Evolutionary conservation across 1,140 invertebrate species (phyloP).

Genomic region (Drosophila melanogaster): DNA sequence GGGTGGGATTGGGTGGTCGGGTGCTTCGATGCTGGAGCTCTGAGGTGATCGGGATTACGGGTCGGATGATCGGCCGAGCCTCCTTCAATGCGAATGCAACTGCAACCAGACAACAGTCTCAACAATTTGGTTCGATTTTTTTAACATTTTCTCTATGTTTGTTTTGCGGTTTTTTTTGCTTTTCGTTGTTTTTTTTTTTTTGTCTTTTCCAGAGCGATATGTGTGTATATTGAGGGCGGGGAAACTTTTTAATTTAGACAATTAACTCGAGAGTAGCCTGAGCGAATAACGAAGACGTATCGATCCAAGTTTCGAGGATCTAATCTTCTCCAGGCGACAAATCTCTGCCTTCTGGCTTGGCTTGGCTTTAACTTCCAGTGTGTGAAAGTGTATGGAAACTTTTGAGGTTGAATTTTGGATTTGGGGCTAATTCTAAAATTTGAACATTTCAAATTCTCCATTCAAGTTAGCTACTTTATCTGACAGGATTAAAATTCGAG

Average conservation of each 20-base stretch:
- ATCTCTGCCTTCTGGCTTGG: background rate
- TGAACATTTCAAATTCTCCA: background rate
- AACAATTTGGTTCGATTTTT: constrained; percentile 64
- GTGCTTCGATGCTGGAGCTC: background rate
- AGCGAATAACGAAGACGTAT: background rate
- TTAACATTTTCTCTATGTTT: constrained; percentile 59
- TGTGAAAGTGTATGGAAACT: background rate
- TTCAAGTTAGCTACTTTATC: background rate
- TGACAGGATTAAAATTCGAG: background rate
- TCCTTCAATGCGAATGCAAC: constrained; percentile 61
- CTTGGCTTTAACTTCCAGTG: background rate
- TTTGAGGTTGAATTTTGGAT: constrained; percentile 1
- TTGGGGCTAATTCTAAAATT: background rate
- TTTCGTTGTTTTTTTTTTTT: constrained; percentile 14
- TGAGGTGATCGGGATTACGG: background rate
- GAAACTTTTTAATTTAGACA: constrained; percentile 54
- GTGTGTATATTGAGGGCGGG: constrained; percentile 10
- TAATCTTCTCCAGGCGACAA: background rate
- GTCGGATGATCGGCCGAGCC: background rate
- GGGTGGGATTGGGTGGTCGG: background rate
- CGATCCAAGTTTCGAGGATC: too few relatives aligned
- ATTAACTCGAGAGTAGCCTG: constrained; percentile 45
- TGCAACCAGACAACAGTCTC: constrained; percentile 64
- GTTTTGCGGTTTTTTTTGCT: constrained; percentile 27
- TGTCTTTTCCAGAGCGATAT: constrained; percentile 16